phyloP scores from a whole-genome alignment of 2,113 vertebrate genomes.

The Xiphophorus hellerii region DNA sequence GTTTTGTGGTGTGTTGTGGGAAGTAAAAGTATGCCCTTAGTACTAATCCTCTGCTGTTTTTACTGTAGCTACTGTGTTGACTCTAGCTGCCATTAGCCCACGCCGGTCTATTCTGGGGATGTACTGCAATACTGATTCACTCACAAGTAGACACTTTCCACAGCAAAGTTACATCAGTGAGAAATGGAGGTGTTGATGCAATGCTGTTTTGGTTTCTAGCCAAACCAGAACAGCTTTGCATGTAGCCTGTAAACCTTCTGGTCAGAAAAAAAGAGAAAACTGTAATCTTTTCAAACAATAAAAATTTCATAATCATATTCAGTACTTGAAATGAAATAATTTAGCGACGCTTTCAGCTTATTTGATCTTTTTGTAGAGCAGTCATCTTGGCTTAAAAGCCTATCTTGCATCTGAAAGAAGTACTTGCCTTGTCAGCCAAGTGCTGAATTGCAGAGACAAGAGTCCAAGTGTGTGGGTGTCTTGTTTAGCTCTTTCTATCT shows the following conservation, averaged over 20 bases:
- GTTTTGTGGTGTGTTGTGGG: constrained; percentile 9
- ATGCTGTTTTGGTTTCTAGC: constrained; percentile 27
- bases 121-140: constrained; percentile 68
- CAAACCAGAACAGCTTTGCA: background rate
- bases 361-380: constrained; percentile 18
- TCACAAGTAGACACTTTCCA: constrained; percentile 65
- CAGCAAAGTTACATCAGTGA: constrained; percentile 61
- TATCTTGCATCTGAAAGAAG: constrained; percentile 55
- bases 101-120: constrained; percentile 70
- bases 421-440: constrained; percentile 47
- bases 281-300: background rate
- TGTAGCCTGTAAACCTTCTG: background rate
- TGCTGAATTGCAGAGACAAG: constrained; percentile 67
- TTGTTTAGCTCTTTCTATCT: constrained; percentile 54
- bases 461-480: constrained; percentile 70
- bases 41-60: constrained; percentile 52
- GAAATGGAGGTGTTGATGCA: constrained; percentile 51
- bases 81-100: constrained; percentile 70
- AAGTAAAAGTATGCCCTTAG: constrained; percentile 37
- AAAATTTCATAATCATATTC: background rate
- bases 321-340: constrained; percentile 6
- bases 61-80: constrained; percentile 63
- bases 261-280: background rate
- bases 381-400: constrained; percentile 38
- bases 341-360: constrained; percentile 18